phyloP scores from a whole-genome alignment of 1,140 invertebrate species.

The Papilio xuthus region DNA sequence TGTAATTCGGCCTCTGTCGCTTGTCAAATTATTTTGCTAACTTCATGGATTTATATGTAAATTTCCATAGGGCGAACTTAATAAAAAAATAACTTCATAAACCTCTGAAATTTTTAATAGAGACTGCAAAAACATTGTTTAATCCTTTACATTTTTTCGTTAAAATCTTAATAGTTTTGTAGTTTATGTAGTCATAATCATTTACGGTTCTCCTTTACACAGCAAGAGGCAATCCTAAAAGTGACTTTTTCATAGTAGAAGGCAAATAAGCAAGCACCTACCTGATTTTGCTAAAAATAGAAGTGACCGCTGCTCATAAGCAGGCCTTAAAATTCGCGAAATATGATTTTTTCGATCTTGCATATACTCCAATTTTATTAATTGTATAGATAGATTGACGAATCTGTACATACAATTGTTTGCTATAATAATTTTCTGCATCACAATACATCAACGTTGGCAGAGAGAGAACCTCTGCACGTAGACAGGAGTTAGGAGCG shows the following conservation, averaged over 20 bases:
- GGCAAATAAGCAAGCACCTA: no score
- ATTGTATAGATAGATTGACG: neutral
- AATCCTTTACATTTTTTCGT: no score
- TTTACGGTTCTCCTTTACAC: neutral
- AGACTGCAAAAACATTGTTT: neutral
- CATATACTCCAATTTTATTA: no score
- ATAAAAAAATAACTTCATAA: constrained; percentile 12
- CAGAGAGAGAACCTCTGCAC: neutral
- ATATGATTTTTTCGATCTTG: no score
- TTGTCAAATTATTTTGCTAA: constrained; percentile 32
- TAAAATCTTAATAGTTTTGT: no score
- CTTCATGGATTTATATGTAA: constrained; percentile 25
- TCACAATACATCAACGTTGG: constrained; percentile 23
- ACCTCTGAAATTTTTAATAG: neutral
- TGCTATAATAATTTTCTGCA: constrained; percentile 25
- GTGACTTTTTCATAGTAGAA: no score
- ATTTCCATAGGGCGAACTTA: constrained; percentile 21
- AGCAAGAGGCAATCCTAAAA: neutral
- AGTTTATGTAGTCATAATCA: no score
- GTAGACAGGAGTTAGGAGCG: neutral
- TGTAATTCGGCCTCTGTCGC: constrained; percentile 19
- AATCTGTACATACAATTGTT: neutral
- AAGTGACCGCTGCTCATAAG: no score
- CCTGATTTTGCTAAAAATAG: no score
- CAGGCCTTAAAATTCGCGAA: no score